Percentiles rank a stretch among this genome's conserved stretches.
Conservation (phyloP, 2,888 invertebrate genomes). For the Corythucha ciliata region DNA sequence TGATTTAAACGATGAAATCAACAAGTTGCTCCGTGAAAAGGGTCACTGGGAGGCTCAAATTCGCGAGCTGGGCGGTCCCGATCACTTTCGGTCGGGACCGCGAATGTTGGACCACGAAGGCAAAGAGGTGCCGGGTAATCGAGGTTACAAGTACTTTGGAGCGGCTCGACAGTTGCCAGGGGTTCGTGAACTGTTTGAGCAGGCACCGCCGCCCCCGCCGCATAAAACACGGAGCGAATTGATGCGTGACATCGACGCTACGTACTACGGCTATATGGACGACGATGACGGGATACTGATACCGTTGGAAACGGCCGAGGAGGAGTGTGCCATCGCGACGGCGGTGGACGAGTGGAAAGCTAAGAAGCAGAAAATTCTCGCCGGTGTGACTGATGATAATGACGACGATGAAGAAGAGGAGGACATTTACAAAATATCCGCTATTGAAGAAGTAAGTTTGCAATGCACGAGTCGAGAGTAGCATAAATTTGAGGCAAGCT, state of each 20-base stretch:
- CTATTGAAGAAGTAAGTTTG: conserved; percentile 38
- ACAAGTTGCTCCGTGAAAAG: conserved; percentile 90
- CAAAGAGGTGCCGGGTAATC: conserved; percentile 93
- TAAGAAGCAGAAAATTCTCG: conserved; percentile 35
- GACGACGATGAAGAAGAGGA: conserved; percentile 59
- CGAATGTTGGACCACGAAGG: conserved; percentile 89
- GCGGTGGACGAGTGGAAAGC: conserved; percentile 66
- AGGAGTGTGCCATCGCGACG: conserved; percentile 53
- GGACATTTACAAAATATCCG: conserved; percentile 59
- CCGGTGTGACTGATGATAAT: conserved; percentile 44
- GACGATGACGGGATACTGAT: conserved; percentile 94
- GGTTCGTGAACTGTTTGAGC: conserved; percentile 93
- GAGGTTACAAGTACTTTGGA: conserved; percentile 98
- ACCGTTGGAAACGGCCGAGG: conserved; percentile 74
- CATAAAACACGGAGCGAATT: conserved; percentile 90
- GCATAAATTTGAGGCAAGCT: neutral
- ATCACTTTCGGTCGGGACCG: conserved; percentile 83
- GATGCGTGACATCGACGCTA: conserved; percentile 96
- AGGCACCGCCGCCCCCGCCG: conserved; percentile 82
- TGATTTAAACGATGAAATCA: conserved; percentile 98
- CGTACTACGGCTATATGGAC: conserved; percentile 97
- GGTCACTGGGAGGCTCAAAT: conserved; percentile 98
- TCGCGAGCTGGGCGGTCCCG: conserved; percentile 87
- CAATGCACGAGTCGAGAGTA: no score
- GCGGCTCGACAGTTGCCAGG: conserved; percentile 97